Evolutionary conservation across 2,797 vertebrate genomes (phyloP).

Genomic region (Ptychadena robeensis): DNA sequence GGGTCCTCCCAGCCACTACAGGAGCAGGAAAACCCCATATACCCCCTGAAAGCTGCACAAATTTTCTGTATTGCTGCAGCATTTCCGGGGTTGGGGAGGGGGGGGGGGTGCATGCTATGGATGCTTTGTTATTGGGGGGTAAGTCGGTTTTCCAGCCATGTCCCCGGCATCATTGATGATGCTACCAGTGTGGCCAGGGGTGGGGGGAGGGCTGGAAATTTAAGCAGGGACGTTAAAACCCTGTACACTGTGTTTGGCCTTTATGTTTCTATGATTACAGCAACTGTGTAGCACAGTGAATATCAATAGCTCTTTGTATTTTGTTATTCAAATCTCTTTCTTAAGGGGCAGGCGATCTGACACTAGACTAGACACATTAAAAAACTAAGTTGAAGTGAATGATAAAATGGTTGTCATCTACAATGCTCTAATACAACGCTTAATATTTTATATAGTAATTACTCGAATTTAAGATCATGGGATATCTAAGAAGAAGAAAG

Average conservation of each 20-base stretch:
- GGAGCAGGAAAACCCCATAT: too few relatives aligned
- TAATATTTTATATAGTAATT: slow-evolving; percentile 9
- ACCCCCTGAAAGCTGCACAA: too few relatives aligned
- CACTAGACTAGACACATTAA: slow-evolving; percentile 27
- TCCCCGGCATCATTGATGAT: too few relatives aligned
- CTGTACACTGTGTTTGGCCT: background rate
- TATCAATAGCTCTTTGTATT: slow-evolving; percentile 36
- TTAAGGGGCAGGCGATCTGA: slow-evolving; percentile 9
- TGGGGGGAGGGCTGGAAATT: too few relatives aligned
- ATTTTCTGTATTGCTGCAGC: too few relatives aligned
- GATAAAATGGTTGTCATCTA: slow-evolving; percentile 4
- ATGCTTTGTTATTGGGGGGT: too few relatives aligned
- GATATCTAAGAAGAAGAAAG: slow-evolving; percentile 6
- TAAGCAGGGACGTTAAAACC: too few relatives aligned
- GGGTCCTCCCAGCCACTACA: too few relatives aligned
- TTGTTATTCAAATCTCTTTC: slow-evolving; percentile 32
- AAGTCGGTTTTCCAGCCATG: too few relatives aligned
- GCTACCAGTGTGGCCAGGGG: too few relatives aligned
- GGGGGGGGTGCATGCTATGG: too few relatives aligned
- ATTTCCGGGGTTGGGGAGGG: too few relatives aligned
- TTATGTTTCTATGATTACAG: slow-evolving; percentile 10
- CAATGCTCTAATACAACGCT: slow-evolving; percentile 16
- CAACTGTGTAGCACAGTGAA: slow-evolving; percentile 5
- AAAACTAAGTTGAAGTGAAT: slow-evolving; percentile 23
- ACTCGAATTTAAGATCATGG: slow-evolving; percentile 17